Evolutionary conservation across 1,140 invertebrate species (phyloP).

Genomic region (Theocolax elegans): DNA sequence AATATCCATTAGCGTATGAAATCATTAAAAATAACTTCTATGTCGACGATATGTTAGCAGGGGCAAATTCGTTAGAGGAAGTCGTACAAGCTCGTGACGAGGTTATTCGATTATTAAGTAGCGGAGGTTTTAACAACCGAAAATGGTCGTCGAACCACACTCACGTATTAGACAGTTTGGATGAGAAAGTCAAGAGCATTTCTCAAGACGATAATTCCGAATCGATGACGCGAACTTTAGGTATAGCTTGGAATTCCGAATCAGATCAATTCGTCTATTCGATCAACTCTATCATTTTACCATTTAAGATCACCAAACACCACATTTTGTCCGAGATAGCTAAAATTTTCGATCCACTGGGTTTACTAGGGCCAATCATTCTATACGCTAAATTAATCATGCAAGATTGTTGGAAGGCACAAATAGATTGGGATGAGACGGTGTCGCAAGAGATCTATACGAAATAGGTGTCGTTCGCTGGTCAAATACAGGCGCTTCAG

Average conservation of each 20-base stretch:
- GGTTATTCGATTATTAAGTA: background rate
- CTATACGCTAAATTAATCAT: background rate
- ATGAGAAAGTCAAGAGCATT: background rate
- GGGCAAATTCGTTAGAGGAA: background rate
- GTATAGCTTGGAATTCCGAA: background rate
- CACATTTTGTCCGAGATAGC: background rate
- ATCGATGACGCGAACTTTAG: background rate
- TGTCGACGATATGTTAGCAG: background rate
- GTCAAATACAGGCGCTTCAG: background rate
- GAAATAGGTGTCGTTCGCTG: background rate
- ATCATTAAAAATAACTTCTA: background rate
- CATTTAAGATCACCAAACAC: background rate
- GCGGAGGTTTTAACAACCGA: background rate
- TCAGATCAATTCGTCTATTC: background rate
- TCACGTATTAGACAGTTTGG: background rate
- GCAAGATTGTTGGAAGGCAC: background rate
- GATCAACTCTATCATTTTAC: background rate
- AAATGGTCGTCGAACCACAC: slow-evolving; percentile 6
- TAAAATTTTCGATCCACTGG: background rate
- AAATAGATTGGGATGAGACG: background rate
- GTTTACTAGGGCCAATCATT: background rate
- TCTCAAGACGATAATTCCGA: too few relatives aligned
- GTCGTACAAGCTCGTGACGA: slow-evolving; percentile 5
- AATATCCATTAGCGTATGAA: background rate
- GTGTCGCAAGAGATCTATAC: background rate